These are phyloP conservation scores for Spea bombifrons DNA, from an alignment of 2,113 vertebrate species.

Conservation along the genomic window DNA sequence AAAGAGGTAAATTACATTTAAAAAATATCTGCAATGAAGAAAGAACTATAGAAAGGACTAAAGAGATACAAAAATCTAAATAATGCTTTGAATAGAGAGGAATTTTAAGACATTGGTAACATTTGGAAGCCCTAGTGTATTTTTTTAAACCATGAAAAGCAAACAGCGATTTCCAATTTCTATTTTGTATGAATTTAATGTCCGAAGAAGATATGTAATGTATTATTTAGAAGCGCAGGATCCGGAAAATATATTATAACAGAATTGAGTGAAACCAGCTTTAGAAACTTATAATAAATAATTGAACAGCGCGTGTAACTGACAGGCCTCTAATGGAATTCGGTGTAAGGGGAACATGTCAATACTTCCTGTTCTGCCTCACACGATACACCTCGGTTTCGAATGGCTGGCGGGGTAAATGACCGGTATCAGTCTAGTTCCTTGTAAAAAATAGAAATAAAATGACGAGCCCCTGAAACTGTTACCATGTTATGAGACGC, in stretches of 20 bases:
- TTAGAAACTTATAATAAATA: slow-evolving; percentile 35
- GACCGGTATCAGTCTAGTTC: not conserved
- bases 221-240: slow-evolving; percentile 18
- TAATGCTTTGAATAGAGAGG: too few species aligned
- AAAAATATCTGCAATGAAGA: too few species aligned
- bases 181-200: slow-evolving; percentile 25
- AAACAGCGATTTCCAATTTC: not conserved
- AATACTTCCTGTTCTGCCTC: slow-evolving; percentile 24
- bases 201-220: slow-evolving; percentile 12
- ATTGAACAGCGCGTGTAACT: slow-evolving; percentile 24
- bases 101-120: too few species aligned
- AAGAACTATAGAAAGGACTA: too few species aligned
- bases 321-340: slow-evolving; percentile 31
- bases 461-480: not conserved
- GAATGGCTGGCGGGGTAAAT: slow-evolving; percentile 2
- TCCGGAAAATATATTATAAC: slow-evolving; percentile 30
- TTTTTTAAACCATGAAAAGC: not conserved
- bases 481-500: not conserved
- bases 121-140: not conserved
- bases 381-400: slow-evolving; percentile 3
- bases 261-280: slow-evolving; percentile 14
- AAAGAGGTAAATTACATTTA: too few species aligned
- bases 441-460: not conserved
- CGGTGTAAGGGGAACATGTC: slow-evolving; percentile 24
- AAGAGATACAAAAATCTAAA: too few species aligned